Evolutionary conservation across 2,888 invertebrate genomes (phyloP).

Genomic region (Chironomus riparius): DNA sequence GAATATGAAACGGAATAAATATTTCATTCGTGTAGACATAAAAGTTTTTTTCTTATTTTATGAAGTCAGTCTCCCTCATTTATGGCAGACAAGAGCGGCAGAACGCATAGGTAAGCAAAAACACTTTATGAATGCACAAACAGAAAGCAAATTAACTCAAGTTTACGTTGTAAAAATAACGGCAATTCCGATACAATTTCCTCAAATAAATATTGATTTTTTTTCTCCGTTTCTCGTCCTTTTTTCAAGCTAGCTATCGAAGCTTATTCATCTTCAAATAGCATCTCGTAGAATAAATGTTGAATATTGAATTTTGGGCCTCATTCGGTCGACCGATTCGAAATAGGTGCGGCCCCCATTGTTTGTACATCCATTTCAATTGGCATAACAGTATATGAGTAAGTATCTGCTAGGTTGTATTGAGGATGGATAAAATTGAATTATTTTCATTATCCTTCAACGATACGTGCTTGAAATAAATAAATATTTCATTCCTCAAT

Average conservation of each 20-base stretch:
- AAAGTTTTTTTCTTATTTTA: not conserved
- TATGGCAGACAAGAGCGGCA: not conserved
- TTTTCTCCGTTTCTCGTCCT: not conserved
- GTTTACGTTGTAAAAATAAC: constrained; percentile 20
- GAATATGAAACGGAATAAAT: not conserved
- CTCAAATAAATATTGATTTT: constrained; percentile 22
- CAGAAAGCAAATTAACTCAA: constrained; percentile 13
- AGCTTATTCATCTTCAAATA: not conserved
- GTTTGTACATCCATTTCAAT: constrained; percentile 8
- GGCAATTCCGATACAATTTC: constrained; percentile 22
- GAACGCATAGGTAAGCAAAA: not conserved
- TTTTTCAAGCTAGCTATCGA: not conserved
- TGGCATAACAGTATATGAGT: too few relatives aligned
- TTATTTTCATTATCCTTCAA: constrained; percentile 26
- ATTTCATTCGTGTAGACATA: too few relatives aligned
- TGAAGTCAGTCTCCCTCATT: too few relatives aligned
- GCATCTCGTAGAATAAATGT: not conserved
- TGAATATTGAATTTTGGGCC: not conserved
- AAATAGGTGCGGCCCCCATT: not conserved
- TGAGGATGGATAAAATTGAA: constrained; percentile 12
- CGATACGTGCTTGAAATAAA: constrained; percentile 22
- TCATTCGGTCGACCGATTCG: not conserved
- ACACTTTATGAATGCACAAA: not conserved
- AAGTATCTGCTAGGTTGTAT: not conserved
- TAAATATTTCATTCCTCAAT: constrained; percentile 16